Conservation (phyloP, 2,797 vertebrate genomes). For the Mustela erminea region DNA sequence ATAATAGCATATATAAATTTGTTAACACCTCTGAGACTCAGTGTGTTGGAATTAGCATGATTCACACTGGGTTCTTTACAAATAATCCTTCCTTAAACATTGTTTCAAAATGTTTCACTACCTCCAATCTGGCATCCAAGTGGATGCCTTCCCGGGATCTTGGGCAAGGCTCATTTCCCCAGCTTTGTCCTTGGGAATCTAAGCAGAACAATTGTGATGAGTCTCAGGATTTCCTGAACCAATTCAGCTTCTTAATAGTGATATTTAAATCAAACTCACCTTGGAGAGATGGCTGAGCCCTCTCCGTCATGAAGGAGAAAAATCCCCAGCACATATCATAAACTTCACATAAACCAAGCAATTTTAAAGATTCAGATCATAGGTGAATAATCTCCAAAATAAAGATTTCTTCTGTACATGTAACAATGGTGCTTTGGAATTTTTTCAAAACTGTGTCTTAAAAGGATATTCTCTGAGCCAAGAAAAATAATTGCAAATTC, state of each 20-base stretch:
- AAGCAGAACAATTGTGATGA: not conserved
- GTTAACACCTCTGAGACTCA: not conserved
- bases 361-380: slow-evolving; percentile 18
- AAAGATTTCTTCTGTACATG: slow-evolving; percentile 13
- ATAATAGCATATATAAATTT: not conserved
- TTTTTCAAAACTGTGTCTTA: slow-evolving; percentile 57
- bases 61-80: not conserved
- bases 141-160: not conserved
- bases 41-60: slow-evolving; percentile 5
- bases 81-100: slow-evolving; percentile 18
- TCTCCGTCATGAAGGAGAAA: not conserved
- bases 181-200: not conserved
- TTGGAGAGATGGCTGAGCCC: not conserved
- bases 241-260: slow-evolving; percentile 29
- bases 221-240: slow-evolving; percentile 11
- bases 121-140: not conserved
- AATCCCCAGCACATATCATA: not conserved
- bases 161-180: not conserved
- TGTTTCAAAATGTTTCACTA: slow-evolving; percentile 23
- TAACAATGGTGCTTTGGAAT: not conserved
- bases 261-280: slow-evolving; percentile 56
- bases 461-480: slow-evolving; percentile 37
- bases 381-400: slow-evolving; percentile 28
- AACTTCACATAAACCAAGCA: slow-evolving; percentile 10
- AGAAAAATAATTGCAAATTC: slow-evolving; percentile 57